Conservation (phyloP, 2,113 vertebrate genomes). For the Rhizomys pruinosus region DNA sequence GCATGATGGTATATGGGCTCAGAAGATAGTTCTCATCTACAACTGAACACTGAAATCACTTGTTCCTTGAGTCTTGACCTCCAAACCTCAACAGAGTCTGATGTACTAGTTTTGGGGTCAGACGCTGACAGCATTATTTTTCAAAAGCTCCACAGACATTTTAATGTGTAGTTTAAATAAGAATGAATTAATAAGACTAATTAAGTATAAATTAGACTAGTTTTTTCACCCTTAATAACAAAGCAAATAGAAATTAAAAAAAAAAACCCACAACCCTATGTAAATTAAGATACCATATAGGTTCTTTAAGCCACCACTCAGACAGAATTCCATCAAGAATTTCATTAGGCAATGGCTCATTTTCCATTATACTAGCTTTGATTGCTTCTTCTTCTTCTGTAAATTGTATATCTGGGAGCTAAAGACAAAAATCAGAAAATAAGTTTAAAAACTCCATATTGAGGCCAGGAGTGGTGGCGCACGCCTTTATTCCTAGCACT, state of each 20-base stretch:
- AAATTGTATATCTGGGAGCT: constrained; percentile 83
- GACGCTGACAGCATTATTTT: neutral
- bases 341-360: constrained; percentile 85
- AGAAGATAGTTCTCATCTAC: neutral
- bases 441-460: neutral
- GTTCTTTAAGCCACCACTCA: constrained; percentile 94
- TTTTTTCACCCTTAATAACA: constrained; percentile 53
- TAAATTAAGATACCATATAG: constrained; percentile 88
- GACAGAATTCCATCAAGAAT: constrained; percentile 90
- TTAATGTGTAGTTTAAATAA: neutral
- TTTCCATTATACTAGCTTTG: constrained; percentile 88
- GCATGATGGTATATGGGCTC: neutral
- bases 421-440: constrained; percentile 56
- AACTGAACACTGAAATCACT: neutral
- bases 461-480: too few relatives aligned
- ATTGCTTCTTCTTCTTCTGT: constrained; percentile 92
- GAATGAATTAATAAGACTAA: neutral
- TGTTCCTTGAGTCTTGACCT: neutral
- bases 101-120: neutral
- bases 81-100: neutral
- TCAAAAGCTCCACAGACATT: constrained; percentile 1
- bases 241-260: constrained; percentile 27
- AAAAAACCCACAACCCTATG: constrained; percentile 24
- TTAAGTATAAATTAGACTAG: constrained; percentile 4
- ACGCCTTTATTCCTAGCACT: too few relatives aligned